phyloP scores from a whole-genome alignment of 2,797 vertebrate species.

The Argentina silus region DNA sequence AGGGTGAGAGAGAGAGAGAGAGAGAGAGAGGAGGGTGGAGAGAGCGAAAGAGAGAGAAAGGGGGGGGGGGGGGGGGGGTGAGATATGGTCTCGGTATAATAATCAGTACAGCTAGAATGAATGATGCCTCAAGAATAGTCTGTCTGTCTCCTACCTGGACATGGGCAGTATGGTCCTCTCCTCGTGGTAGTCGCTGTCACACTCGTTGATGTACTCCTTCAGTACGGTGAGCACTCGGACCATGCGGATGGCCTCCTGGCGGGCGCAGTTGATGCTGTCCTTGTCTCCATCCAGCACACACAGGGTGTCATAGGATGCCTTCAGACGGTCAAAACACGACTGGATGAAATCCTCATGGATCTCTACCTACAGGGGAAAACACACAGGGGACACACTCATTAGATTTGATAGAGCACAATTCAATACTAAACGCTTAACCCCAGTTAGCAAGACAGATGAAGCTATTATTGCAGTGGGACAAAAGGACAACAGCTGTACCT shows the following conservation, averaged over 20 bases:
- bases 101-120: not conserved
- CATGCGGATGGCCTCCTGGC: conserved; percentile 98
- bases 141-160: conserved; percentile 86
- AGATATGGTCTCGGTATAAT: not conserved
- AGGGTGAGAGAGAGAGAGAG: not conserved
- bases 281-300: conserved; percentile 99
- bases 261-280: conserved; percentile 98
- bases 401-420: too few relatives aligned
- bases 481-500: conserved; percentile 75
- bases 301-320: conserved; percentile 96
- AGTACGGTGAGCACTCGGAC: conserved; percentile 97
- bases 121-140: not conserved
- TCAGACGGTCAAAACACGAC: conserved; percentile 98
- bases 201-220: conserved; percentile 98
- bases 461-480: not conserved
- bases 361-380: conserved; percentile 85
- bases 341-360: conserved; percentile 99
- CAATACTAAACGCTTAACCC: not conserved
- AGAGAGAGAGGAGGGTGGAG: not conserved
- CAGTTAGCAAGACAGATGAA: not conserved
- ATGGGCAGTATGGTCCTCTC: conserved; percentile 98
- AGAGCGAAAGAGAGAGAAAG: not conserved
- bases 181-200: conserved; percentile 99
- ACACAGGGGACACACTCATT: not conserved
- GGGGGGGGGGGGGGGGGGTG: not conserved